phyloP scores from a whole-genome alignment of 2,113 vertebrate genomes.

The Physeter macrocephalus region DNA sequence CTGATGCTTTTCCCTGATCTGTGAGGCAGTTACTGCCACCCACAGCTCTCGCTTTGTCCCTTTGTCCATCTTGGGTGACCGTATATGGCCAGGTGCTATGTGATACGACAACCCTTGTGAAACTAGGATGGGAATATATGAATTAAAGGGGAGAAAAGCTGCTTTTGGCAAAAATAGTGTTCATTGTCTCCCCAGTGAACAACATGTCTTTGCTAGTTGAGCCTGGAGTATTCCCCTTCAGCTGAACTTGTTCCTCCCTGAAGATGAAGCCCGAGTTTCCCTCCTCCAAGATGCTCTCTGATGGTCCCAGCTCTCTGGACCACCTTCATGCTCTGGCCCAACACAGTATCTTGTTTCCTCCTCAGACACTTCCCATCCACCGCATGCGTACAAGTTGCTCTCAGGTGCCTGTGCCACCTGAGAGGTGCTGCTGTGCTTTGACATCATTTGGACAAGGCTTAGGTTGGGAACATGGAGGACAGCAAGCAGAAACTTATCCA shows the following conservation, averaged over 20 bases:
- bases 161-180: background rate
- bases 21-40: too few relatives aligned
- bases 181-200: background rate
- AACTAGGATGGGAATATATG: fast-evolving
- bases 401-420: fast-evolving
- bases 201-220: background rate
- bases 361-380: fast-evolving
- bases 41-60: fast-evolving
- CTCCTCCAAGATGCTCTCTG: too few relatives aligned
- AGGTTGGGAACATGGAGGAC: background rate
- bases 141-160: background rate
- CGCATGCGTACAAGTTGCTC: fast-evolving
- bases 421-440: fast-evolving
- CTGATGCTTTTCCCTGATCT: too few relatives aligned
- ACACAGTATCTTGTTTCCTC: background rate
- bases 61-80: background rate
- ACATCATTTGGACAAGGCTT: background rate
- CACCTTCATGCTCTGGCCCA: background rate
- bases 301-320: fast-evolving
- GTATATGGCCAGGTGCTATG: fast-evolving
- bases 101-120: too few relatives aligned
- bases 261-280: background rate
- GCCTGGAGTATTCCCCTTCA: background rate
- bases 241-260: background rate
- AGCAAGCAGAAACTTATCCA: background rate